These are phyloP conservation scores for Sarcophaga variegata DNA, from an alignment of 2,888 invertebrate genomes.

Conservation along the genomic window DNA sequence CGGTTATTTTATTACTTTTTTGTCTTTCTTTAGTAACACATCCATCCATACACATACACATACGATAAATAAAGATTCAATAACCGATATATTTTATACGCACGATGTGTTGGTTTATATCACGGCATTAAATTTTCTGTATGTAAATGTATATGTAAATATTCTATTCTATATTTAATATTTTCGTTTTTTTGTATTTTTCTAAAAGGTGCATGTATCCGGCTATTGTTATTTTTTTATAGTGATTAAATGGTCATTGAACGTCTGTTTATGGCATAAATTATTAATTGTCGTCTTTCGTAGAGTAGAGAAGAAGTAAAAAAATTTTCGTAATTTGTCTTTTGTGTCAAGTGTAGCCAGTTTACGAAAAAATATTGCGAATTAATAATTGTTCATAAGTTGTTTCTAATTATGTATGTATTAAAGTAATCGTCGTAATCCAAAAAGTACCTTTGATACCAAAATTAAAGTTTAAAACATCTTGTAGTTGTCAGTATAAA, in stretches of 20 bases:
- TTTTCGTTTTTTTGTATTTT: slow-evolving; percentile 35
- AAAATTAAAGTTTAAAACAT: too few species aligned
- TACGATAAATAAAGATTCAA: not conserved
- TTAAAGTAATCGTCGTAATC: not conserved
- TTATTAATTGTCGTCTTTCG: slow-evolving; percentile 6
- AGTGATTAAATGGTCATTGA: slow-evolving; percentile 44
- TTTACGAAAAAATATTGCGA: slow-evolving; percentile 18
- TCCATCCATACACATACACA: not conserved
- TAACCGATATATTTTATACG: not conserved
- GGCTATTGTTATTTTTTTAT: slow-evolving; percentile 37
- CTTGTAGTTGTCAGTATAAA: too few species aligned
- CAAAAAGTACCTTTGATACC: too few species aligned
- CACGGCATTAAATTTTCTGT: not conserved
- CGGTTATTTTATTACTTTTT: slow-evolving; percentile 36
- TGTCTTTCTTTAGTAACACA: not conserved
- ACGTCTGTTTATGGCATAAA: slow-evolving; percentile 45
- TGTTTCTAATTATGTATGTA: not conserved
- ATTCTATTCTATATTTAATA: slow-evolving; percentile 50
- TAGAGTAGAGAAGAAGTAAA: not conserved
- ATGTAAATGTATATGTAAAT: not conserved
- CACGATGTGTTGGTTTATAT: not conserved
- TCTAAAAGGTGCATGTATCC: slow-evolving; percentile 58
- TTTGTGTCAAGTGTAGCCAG: slow-evolving; percentile 49
- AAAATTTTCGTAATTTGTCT: slow-evolving; percentile 21
- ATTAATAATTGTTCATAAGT: not conserved